Percentiles rank a stretch among this genome's conserved stretches.
These are phyloP conservation scores for Thunnus maccoyii DNA, from an alignment of 2,113 vertebrate species.

Conservation along the genomic window DNA sequence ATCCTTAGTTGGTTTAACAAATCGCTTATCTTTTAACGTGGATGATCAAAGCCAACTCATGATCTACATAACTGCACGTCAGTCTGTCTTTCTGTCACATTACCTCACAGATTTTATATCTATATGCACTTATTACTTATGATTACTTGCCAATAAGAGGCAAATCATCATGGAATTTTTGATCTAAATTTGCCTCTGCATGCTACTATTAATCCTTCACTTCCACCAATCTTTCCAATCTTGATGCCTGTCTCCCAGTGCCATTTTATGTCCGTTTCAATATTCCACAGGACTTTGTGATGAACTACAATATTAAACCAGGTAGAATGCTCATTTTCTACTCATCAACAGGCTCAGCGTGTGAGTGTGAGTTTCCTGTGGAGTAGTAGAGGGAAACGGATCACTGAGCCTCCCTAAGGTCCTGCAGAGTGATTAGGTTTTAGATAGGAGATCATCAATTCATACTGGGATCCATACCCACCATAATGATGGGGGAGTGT, in stretches of 20 bases:
- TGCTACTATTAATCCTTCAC: constrained; percentile 68
- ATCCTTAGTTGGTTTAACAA: constrained; percentile 7
- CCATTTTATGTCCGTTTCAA: constrained; percentile 70
- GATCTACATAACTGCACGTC: constrained; percentile 24
- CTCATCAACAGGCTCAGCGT: constrained; percentile 79
- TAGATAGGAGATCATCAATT: constrained; percentile 85
- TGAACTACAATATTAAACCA: constrained; percentile 74
- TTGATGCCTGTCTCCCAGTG: constrained; percentile 58
- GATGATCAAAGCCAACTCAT: constrained; percentile 29
- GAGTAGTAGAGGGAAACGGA: constrained; percentile 74
- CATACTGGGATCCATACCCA: constrained; percentile 79
- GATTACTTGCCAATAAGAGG: constrained; percentile 63
- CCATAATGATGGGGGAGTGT: constrained; percentile 74
- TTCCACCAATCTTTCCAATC: constrained; percentile 61
- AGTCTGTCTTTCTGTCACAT: constrained; percentile 25
- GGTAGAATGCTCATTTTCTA: constrained; percentile 80
- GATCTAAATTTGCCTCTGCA: constrained; percentile 58
- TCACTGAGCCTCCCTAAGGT: constrained; percentile 79
- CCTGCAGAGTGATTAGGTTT: constrained; percentile 80
- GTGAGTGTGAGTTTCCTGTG: constrained; percentile 70
- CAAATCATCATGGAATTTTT: constrained; percentile 47
- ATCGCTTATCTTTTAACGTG: constrained; percentile 20
- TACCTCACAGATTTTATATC: constrained; percentile 41
- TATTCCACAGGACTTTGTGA: constrained; percentile 68
- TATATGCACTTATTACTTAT: constrained; percentile 49